phyloP scores from a whole-genome alignment of 1,140 invertebrate genomes.

The Orius insidiosus region DNA sequence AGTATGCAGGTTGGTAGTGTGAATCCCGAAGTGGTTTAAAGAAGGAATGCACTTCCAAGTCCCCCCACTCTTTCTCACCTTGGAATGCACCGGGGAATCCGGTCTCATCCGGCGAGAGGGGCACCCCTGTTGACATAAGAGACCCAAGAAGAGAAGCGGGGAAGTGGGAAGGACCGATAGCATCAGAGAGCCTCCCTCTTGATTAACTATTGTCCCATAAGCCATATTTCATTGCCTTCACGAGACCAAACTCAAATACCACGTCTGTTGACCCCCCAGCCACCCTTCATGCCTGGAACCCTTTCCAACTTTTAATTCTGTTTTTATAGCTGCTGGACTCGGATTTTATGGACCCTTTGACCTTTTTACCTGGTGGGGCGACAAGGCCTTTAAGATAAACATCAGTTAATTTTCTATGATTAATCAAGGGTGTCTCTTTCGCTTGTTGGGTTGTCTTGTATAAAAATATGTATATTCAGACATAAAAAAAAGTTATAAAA shows the following conservation, averaged over 20 bases:
- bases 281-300: not conserved
- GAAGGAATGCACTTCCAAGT: not conserved
- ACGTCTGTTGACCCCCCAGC: conserved; percentile 1
- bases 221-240: conserved; percentile 8
- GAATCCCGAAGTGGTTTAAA: not conserved
- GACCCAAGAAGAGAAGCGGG: not conserved
- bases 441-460: not conserved
- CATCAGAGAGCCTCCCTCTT: conserved; percentile 1
- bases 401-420: conserved; percentile 11
- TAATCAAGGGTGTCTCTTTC: conserved; percentile 7
- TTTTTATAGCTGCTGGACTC: too few relatives aligned
- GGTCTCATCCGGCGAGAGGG: not conserved
- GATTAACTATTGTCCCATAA: conserved; percentile 12
- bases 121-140: conserved; percentile 7
- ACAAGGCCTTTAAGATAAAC: not conserved
- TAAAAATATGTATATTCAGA: too few relatives aligned
- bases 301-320: too few relatives aligned
- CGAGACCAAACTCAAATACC: conserved; percentile 1
- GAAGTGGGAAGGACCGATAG: not conserved
- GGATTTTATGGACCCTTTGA: too few relatives aligned
- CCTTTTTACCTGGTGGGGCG: too few relatives aligned
- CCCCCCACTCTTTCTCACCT: not conserved
- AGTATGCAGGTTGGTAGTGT: conserved; percentile 2
- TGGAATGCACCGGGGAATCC: conserved; percentile 1
- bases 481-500: too few relatives aligned